Evolutionary conservation across 2,888 invertebrate genomes (phyloP).

Genomic region (Geotrupes spiniger): DNA sequence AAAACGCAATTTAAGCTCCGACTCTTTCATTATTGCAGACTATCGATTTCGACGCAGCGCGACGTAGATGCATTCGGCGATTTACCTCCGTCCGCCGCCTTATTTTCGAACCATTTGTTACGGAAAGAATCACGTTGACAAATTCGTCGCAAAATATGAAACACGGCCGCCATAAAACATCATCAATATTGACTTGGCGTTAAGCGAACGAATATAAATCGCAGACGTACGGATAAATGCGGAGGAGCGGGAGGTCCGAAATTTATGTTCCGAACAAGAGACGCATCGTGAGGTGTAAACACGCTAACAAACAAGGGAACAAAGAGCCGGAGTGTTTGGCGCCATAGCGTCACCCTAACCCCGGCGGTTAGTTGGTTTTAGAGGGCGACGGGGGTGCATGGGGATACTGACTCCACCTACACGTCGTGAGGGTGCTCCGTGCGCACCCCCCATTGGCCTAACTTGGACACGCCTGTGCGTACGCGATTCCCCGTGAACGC

Average conservation of each 20-base stretch:
- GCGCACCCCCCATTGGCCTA: conserved; percentile 33
- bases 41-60: no score
- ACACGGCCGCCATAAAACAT: no score
- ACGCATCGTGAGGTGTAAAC: conserved; percentile 14
- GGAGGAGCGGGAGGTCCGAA: neutral
- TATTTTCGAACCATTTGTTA: no score
- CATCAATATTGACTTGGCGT: no score
- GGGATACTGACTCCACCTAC: conserved; percentile 33
- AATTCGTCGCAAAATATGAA: no score
- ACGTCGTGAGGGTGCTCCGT: conserved; percentile 29
- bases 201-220: no score
- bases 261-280: conserved; percentile 8
- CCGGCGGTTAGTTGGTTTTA: conserved; percentile 8
- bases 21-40: no score
- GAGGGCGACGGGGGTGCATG: conserved; percentile 10
- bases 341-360: conserved; percentile 14
- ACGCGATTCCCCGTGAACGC: conserved; percentile 14
- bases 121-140: no score
- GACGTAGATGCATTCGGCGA: no score
- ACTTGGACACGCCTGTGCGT: conserved; percentile 37
- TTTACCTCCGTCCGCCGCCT: no score
- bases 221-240: no score
- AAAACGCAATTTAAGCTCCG: no score
- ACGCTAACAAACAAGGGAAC: conserved; percentile 15
- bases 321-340: conserved; percentile 13